A percentile compares a stretch with the other conserved stretches of the same genome.
These are phyloP conservation scores for Pungitius pungitius DNA, from an alignment of 2,113 vertebrate genomes.

Conservation along the genomic window DNA sequence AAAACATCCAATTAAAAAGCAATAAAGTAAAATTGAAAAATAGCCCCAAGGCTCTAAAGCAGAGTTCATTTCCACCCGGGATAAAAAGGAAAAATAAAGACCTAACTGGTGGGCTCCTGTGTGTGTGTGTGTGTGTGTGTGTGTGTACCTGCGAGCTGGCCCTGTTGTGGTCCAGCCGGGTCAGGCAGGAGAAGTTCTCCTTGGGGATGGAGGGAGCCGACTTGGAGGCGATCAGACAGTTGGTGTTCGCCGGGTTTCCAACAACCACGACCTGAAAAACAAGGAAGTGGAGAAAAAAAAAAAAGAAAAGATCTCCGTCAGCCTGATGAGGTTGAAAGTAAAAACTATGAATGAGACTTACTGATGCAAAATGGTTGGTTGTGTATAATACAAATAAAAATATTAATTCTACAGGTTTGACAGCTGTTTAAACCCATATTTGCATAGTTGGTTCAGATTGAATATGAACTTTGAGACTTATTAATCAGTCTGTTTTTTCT, in stretches of 20 bases:
- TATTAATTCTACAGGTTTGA: no score
- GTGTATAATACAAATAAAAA: no score
- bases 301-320: not conserved
- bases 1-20: no score
- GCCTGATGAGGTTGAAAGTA: not conserved
- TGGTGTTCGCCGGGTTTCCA: slow-evolving; percentile 97
- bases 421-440: no score
- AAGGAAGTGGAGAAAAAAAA: not conserved
- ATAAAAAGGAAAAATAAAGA: no score
- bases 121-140: not conserved
- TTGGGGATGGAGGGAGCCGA: slow-evolving; percentile 96
- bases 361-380: no score
- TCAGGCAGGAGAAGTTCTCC: slow-evolving; percentile 98
- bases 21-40: no score
- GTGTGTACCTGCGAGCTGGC: slow-evolving; percentile 89
- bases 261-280: slow-evolving; percentile 90
- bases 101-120: not conserved
- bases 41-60: no score
- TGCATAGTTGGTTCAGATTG: no score
- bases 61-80: no score
- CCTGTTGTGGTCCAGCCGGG: slow-evolving; percentile 97
- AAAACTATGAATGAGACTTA: no score
- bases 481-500: slow-evolving; percentile 11
- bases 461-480: no score
- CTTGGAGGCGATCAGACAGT: slow-evolving; percentile 95